Percentiles rank a stretch among this genome's conserved stretches.
Evolutionary conservation across 1,140 invertebrate genomes (phyloP).

Genomic region (Ceratina calcarata): DNA sequence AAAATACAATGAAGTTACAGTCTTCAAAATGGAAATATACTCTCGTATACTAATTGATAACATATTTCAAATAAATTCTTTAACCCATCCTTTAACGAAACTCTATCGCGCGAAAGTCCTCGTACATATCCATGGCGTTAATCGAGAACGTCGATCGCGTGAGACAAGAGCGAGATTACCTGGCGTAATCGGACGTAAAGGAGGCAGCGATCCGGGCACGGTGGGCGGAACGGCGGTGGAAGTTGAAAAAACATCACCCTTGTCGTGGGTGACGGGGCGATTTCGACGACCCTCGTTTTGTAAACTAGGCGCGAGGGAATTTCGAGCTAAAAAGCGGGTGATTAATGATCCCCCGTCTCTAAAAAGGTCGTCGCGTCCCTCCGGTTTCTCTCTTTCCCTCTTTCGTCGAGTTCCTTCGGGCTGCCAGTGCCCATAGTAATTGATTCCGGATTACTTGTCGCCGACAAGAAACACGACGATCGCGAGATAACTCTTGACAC

Average conservation of each 20-base stretch:
- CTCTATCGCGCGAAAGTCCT: no score
- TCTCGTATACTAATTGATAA: no score
- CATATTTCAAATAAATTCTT: no score
- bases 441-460: constrained; percentile 75
- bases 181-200: constrained; percentile 39
- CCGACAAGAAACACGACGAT: constrained; percentile 51
- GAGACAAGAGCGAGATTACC: constrained; percentile 11
- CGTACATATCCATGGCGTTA: not conserved
- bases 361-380: constrained; percentile 63
- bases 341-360: constrained; percentile 76
- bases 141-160: constrained; percentile 21
- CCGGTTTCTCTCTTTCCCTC: not conserved
- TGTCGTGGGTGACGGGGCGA: constrained; percentile 75
- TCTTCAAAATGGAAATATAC: no score
- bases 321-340: constrained; percentile 78
- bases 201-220: constrained; percentile 38
- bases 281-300: constrained; percentile 76
- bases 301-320: constrained; percentile 79
- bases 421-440: constrained; percentile 65
- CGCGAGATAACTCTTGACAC: constrained; percentile 56
- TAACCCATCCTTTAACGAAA: no score
- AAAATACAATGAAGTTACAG: no score
- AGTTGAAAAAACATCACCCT: constrained; percentile 71
- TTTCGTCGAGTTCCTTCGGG: constrained; percentile 63
- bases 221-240: constrained; percentile 50